These are phyloP conservation scores for Coregonus clupeaformis DNA, from an alignment of 2,113 vertebrate genomes.

Conservation along the genomic window DNA sequence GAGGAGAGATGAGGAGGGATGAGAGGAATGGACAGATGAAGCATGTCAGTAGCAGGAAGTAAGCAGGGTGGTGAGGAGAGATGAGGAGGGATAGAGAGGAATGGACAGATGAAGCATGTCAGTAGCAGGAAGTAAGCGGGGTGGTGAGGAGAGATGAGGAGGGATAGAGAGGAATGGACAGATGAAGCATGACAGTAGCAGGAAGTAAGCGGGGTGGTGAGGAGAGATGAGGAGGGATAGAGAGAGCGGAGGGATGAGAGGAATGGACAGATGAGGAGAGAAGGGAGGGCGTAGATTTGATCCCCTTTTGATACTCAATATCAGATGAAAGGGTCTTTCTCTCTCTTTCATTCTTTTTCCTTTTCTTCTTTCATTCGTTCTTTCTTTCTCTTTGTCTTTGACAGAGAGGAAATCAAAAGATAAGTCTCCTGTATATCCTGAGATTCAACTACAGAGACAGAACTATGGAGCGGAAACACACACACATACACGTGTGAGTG, in stretches of 20 bases:
- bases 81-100: too few species aligned
- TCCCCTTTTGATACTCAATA: constrained; percentile 1
- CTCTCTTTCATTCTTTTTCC: background rate
- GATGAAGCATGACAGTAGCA: too few species aligned
- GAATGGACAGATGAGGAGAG: background rate
- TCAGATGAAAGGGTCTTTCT: background rate
- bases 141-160: too few species aligned
- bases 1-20: too few species aligned
- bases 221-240: background rate
- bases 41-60: too few species aligned
- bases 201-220: too few species aligned
- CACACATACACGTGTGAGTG: too few species aligned
- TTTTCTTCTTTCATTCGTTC: background rate
- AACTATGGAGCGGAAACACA: background rate
- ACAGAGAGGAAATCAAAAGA: background rate
- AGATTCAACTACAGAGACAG: background rate
- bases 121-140: too few species aligned
- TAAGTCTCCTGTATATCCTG: background rate
- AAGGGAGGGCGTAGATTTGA: background rate
- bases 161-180: background rate
- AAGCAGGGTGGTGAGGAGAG: too few species aligned
- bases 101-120: too few species aligned
- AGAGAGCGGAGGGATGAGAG: background rate
- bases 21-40: too few species aligned
- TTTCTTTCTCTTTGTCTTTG: background rate